Evolutionary conservation across 2,888 invertebrate species (phyloP).

Genomic region (Drosophila mimetica): DNA sequence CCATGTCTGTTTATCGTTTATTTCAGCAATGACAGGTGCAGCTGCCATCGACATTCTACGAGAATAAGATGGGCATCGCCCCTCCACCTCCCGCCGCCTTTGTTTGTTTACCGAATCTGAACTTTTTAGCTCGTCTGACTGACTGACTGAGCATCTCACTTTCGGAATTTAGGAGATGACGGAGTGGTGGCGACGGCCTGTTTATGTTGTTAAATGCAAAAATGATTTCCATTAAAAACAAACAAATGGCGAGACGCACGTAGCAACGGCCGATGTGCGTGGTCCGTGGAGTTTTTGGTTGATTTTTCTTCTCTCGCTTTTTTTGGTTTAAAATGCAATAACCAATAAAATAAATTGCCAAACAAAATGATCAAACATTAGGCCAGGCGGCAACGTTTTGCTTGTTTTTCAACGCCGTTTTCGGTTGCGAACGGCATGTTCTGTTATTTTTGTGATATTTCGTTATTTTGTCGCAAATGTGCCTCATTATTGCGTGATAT

Average conservation of each 20-base stretch:
- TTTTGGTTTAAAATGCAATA: conserved; percentile 77
- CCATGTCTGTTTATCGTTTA: conserved; percentile 73
- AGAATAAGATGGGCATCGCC: conserved; percentile 32
- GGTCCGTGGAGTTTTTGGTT: conserved; percentile 42
- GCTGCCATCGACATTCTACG: conserved; percentile 66
- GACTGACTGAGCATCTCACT: conserved; percentile 53
- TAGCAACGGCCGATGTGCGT: conserved; percentile 51
- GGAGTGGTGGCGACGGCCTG: conserved; percentile 39
- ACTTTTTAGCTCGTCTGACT: conserved; percentile 60
- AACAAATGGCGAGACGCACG: conserved; percentile 66
- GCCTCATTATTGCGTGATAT: conserved; percentile 77
- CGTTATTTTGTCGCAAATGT: conserved; percentile 69
- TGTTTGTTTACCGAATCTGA: conserved; percentile 74
- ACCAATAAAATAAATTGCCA: conserved; percentile 78
- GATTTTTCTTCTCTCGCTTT: background rate
- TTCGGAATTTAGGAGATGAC: conserved; percentile 36
- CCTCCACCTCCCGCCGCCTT: conserved; percentile 4
- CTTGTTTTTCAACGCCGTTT: conserved; percentile 38
- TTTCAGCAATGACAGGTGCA: conserved; percentile 75
- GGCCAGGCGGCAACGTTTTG: conserved; percentile 46
- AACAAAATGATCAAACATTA: conserved; percentile 76
- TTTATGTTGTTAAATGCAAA: conserved; percentile 79
- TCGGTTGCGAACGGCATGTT: conserved; percentile 19
- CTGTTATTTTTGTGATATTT: conserved; percentile 24
- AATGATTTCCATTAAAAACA: conserved; percentile 77